Evolutionary conservation across 2,113 vertebrate genomes (phyloP).

Genomic region (Gymnogyps californianus): DNA sequence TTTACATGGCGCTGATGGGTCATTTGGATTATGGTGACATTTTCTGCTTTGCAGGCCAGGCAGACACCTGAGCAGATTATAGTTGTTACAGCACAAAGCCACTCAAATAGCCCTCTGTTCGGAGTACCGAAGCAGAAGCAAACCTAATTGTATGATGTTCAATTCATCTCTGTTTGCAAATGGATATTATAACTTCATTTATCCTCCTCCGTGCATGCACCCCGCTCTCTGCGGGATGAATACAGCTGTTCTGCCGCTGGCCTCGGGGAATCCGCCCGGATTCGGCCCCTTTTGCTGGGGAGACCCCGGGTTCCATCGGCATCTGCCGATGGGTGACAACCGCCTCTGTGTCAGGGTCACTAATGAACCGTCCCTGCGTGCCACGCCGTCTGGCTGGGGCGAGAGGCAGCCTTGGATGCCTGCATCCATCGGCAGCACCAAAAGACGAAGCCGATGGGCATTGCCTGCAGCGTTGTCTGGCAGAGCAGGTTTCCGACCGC

Average conservation of each 20-base stretch:
- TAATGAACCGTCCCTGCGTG: fast-evolving
- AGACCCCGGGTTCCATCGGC: not conserved
- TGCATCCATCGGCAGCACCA: not conserved
- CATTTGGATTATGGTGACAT: not conserved
- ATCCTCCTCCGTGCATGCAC: not conserved
- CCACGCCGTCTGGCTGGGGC: not conserved
- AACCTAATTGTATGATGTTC: not conserved
- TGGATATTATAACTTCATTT: not conserved
- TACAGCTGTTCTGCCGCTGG: not conserved
- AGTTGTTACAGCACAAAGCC: not conserved
- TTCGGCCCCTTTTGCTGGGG: not conserved
- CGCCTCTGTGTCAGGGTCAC: fast-evolving
- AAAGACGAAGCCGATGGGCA: too few relatives aligned
- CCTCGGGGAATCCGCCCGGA: fast-evolving
- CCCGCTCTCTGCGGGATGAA: fast-evolving
- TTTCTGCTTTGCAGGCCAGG: not conserved
- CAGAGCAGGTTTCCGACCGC: not conserved
- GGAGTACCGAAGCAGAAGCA: not conserved
- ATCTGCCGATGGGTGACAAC: not conserved
- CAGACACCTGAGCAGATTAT: not conserved
- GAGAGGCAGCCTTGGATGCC: not conserved
- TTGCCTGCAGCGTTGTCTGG: not conserved
- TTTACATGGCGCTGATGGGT: not conserved
- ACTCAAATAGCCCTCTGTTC: not conserved
- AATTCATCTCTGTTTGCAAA: not conserved